phyloP scores from a whole-genome alignment of 35 echinoderm and acorn worm species.

The Lytechinus pictus region DNA sequence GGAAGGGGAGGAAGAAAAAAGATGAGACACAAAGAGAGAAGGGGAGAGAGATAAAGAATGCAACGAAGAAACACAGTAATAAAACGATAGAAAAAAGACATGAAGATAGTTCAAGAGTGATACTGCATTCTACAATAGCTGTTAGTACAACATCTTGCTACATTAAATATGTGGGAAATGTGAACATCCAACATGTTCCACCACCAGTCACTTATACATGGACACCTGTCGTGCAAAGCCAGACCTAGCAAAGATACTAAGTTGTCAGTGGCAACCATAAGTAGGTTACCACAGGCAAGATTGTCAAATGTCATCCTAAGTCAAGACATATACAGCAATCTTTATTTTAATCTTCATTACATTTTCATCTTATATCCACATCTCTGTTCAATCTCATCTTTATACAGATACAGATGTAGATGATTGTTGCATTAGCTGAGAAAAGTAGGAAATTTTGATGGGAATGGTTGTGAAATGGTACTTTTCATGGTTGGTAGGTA shows the following conservation, averaged over 20 bases:
- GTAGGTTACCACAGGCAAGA: not conserved
- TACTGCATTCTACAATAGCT: not conserved
- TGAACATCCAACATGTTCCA: not conserved
- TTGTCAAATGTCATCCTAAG: slow-evolving; percentile 1
- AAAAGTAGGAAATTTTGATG: too few species aligned
- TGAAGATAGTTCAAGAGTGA: not conserved
- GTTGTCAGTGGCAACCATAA: not conserved
- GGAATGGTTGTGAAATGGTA: too few species aligned
- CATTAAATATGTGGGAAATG: not conserved
- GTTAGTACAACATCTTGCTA: not conserved
- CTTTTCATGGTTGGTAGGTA: too few species aligned
- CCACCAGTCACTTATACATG: not conserved
- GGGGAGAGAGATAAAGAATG: not conserved
- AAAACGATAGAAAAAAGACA: not conserved
- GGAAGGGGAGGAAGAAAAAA: not conserved
- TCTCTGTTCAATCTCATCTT: not conserved
- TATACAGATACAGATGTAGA: not conserved
- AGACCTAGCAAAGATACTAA: not conserved
- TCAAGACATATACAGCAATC: not conserved
- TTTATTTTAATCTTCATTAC: not conserved
- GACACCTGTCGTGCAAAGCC: not conserved
- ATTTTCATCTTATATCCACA: not conserved
- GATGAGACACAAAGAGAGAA: not conserved
- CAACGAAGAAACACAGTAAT: not conserved
- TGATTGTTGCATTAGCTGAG: not conserved